A percentile compares a stretch with the other conserved stretches of the same genome.
Evolutionary conservation across 2,888 invertebrate genomes (phyloP).

Genomic region (Synanthedon tipuliformis): DNA sequence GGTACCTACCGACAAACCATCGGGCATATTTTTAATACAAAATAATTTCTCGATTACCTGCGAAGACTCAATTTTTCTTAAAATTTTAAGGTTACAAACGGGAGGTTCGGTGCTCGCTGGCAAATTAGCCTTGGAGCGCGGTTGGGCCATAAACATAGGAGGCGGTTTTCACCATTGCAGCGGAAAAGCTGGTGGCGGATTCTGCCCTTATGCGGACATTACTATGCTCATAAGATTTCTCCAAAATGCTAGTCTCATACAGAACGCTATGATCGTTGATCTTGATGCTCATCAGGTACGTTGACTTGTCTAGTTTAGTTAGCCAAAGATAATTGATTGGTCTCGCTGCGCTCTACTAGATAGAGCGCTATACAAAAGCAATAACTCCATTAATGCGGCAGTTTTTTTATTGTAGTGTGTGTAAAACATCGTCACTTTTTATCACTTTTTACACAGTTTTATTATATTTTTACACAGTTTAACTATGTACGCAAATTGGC

Average conservation of each 20-base stretch:
- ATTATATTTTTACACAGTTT: no score
- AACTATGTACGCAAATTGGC: no score
- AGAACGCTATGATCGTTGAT: conserved; percentile 87
- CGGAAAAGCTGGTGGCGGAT: conserved; percentile 81
- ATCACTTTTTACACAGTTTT: no score
- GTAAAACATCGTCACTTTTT: no score
- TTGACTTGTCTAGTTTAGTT: background rate
- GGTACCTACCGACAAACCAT: no score
- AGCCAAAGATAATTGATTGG: no score
- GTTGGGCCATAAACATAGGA: conserved; percentile 92
- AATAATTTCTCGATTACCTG: no score
- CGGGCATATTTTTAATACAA: no score
- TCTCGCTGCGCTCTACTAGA: no score
- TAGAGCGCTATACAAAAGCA: no score
- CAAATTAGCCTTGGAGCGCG: conserved; percentile 82
- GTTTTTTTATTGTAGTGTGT: no score
- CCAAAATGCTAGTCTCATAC: conserved; percentile 66
- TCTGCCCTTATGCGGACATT: conserved; percentile 92
- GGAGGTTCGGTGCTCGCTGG: conserved; percentile 88
- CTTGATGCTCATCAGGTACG: conserved; percentile 90
- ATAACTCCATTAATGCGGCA: no score
- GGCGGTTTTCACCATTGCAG: conserved; percentile 94
- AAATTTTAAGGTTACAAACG: conserved; percentile 73
- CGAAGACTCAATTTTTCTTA: background rate
- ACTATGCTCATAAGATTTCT: conserved; percentile 80